These are phyloP conservation scores for Dendrocincla tyrannina DNA, from an alignment of 2,797 vertebrate species.

Conservation along the genomic window DNA sequence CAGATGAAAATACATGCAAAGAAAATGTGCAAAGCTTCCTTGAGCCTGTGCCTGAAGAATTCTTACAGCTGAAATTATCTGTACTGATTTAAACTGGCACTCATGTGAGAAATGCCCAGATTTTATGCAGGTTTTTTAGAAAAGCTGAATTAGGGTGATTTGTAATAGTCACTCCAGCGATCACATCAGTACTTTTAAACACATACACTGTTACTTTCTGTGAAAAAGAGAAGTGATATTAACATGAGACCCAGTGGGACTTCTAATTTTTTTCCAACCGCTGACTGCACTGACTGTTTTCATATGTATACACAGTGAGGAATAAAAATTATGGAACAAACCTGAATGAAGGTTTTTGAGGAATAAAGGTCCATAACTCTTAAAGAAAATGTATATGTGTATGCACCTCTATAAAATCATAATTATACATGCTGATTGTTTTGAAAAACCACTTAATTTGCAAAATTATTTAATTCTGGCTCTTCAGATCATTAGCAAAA, in stretches of 20 bases:
- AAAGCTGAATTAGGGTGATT: not conserved
- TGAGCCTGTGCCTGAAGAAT: not conserved
- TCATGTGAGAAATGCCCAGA: not conserved
- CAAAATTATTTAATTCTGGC: not conserved
- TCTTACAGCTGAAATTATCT: not conserved
- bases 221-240: not conserved
- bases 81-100: not conserved
- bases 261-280: not conserved
- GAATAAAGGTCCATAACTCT: not conserved
- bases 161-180: not conserved
- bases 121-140: not conserved
- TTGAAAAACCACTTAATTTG: slow-evolving; percentile 17
- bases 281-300: not conserved
- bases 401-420: not conserved
- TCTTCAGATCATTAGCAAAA: not conserved
- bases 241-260: not conserved
- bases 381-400: not conserved
- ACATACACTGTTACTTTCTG: not conserved
- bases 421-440: not conserved
- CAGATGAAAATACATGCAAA: not conserved
- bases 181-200: not conserved
- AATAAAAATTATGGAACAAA: not conserved
- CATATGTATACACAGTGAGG: not conserved
- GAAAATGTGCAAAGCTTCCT: not conserved
- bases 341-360: not conserved